Evolutionary conservation across 2,113 vertebrate species (phyloP).

Genomic region (Amphilophus citrinellus): DNA sequence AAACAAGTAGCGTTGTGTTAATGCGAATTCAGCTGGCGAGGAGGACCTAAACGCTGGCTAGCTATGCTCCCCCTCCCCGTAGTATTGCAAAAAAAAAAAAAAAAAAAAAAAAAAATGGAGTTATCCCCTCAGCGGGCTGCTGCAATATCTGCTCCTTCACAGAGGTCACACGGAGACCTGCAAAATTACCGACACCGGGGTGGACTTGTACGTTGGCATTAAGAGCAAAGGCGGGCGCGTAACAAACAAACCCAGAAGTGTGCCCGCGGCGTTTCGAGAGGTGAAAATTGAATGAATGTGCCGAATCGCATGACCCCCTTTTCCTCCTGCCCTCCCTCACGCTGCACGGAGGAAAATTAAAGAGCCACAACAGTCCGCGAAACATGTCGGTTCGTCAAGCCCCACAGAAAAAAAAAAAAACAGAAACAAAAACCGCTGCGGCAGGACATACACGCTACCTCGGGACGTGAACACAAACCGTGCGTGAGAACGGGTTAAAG

Average conservation of each 20-base stretch:
- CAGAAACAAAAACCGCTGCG: not conserved
- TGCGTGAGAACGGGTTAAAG: not conserved
- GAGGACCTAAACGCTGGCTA: conserved; percentile 38
- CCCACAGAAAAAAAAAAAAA: not conserved
- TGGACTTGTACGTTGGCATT: not conserved
- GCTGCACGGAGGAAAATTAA: conserved; percentile 71
- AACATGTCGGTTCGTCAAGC: conserved; percentile 46
- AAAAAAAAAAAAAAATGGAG: conserved; percentile 62
- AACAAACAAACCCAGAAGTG: conserved; percentile 6
- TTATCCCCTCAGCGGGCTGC: conserved; percentile 57
- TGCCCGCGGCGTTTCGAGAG: conserved; percentile 20
- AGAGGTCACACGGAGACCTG: conserved; percentile 74
- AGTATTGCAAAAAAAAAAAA: conserved; percentile 49
- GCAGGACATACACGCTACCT: not conserved
- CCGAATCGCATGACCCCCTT: conserved; percentile 60
- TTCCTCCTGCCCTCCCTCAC: conserved; percentile 42
- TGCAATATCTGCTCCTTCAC: conserved; percentile 62
- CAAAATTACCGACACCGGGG: conserved; percentile 5
- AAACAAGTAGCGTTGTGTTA: not conserved
- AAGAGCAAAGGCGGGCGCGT: not conserved
- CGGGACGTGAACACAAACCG: not conserved
- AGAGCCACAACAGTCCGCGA: conserved; percentile 68
- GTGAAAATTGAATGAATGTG: conserved; percentile 47
- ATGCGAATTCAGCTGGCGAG: not conserved
- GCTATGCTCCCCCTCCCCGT: conserved; percentile 16